These are phyloP conservation scores for Pogoniulus pusillus DNA, from an alignment of 2,797 vertebrate species.

Conservation along the genomic window DNA sequence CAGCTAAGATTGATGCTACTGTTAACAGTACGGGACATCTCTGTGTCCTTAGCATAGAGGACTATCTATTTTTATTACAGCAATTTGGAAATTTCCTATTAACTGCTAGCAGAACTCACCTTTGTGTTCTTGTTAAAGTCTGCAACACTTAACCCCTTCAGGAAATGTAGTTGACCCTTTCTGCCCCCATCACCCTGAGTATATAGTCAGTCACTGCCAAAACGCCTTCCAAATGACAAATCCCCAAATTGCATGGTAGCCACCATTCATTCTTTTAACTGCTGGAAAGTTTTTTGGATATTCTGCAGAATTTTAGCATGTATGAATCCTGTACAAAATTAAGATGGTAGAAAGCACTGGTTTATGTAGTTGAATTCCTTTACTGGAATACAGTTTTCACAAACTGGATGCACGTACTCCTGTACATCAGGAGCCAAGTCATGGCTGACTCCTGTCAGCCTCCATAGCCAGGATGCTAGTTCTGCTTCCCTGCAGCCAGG, in stretches of 20 bases:
- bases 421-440: not conserved
- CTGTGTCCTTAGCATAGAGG: not conserved
- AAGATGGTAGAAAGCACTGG: not conserved
- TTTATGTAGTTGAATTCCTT: not conserved
- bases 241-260: not conserved
- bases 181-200: accelerated
- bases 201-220: not conserved
- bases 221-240: not conserved
- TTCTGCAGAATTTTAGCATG: not conserved
- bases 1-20: not conserved
- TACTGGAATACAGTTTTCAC: not conserved
- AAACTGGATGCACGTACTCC: not conserved
- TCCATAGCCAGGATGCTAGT: too few relatives aligned
- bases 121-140: not conserved
- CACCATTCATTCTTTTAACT: not conserved
- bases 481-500: not conserved
- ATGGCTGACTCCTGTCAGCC: not conserved
- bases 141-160: not conserved
- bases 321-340: not conserved
- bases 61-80: not conserved
- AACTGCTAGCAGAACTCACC: not conserved
- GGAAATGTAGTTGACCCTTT: not conserved
- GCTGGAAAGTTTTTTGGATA: not conserved
- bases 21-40: not conserved
- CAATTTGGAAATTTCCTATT: not conserved